Conservation (phyloP, 2,797 vertebrate species). For the Semaprochilodus insignis region DNA sequence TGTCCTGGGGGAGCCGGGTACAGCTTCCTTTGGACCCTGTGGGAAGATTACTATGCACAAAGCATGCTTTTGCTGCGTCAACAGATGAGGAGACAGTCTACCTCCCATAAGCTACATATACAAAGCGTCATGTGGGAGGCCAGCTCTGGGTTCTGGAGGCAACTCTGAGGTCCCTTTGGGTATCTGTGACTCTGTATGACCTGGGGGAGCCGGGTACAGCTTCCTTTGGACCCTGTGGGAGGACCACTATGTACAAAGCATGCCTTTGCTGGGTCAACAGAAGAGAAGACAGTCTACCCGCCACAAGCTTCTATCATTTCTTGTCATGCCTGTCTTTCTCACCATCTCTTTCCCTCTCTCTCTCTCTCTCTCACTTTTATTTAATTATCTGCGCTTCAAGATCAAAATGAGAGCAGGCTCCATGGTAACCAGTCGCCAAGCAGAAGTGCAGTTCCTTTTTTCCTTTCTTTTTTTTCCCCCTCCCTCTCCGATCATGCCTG, state of each 20-base stretch:
- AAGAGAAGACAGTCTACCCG: background rate
- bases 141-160: no score
- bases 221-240: constrained; percentile 6
- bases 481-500: constrained; percentile 20
- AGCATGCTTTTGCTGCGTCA: no score
- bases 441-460: constrained; percentile 32
- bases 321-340: background rate
- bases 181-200: no score
- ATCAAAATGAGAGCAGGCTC: constrained; percentile 56
- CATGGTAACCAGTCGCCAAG: constrained; percentile 62
- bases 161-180: no score
- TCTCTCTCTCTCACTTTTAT: constrained; percentile 8
- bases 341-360: background rate
- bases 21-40: no score
- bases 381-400: constrained; percentile 58
- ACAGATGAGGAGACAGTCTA: background rate
- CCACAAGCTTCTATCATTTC: background rate
- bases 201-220: no score
- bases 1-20: no score
- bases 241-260: constrained; percentile 7
- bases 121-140: no score
- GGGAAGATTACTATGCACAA: no score
- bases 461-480: constrained; percentile 2
- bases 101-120: background rate
- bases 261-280: constrained; percentile 2